Conservation (phyloP, 2,797 vertebrate genomes). For the Enteromius afrohamiltoni region DNA sequence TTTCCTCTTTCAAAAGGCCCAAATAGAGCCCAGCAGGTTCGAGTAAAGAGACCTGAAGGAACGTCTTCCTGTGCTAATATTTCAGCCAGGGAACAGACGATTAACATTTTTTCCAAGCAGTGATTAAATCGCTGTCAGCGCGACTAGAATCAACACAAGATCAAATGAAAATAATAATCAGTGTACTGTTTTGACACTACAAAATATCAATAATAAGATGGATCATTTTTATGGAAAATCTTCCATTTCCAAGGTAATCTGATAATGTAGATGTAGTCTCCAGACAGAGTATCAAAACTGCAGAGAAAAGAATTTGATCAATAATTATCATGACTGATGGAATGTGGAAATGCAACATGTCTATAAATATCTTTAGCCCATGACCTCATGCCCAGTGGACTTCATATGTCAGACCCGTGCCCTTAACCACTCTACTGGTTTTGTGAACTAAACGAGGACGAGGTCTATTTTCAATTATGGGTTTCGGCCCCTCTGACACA, state of each 20-base stretch:
- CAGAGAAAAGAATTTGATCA: constrained; percentile 6
- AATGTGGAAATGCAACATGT: constrained; percentile 34
- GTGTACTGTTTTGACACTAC: not conserved
- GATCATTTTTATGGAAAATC: not conserved
- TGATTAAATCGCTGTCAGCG: constrained; percentile 25
- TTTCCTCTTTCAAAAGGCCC: constrained; percentile 83
- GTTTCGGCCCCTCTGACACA: constrained; percentile 69
- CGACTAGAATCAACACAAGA: constrained; percentile 7
- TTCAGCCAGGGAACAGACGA: constrained; percentile 15
- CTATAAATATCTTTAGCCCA: constrained; percentile 15
- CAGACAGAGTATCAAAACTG: constrained; percentile 47
- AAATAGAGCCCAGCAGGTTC: constrained; percentile 85
- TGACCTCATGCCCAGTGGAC: constrained; percentile 45
- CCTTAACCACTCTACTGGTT: constrained; percentile 45
- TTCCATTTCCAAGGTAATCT: not conserved
- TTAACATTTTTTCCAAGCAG: constrained; percentile 23
- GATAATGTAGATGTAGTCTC: not conserved
- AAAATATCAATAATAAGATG: not conserved
- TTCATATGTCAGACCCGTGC: constrained; percentile 41
- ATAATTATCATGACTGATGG: constrained; percentile 31
- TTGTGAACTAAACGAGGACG: constrained; percentile 38
- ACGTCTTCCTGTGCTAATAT: constrained; percentile 51
- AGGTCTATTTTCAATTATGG: constrained; percentile 52
- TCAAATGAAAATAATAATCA: not conserved
- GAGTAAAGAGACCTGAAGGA: constrained; percentile 84